Conservation (phyloP, 2,797 vertebrate species). For the Sebastolobus altivelis region DNA sequence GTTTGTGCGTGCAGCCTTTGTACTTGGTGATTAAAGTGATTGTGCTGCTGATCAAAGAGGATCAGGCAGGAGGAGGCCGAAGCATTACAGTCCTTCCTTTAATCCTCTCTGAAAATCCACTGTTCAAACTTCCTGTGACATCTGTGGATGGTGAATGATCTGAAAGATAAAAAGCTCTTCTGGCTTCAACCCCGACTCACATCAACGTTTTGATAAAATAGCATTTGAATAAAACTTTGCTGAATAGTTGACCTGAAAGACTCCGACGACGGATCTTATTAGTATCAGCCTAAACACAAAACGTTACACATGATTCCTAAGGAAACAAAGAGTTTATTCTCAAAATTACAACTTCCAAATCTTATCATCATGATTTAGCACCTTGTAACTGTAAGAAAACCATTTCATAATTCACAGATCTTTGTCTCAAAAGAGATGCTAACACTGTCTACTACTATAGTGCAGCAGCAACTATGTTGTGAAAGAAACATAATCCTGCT, state of each 20-base stretch:
- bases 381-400: not conserved
- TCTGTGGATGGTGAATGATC: not conserved
- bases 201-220: not conserved
- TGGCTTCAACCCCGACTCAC: not conserved
- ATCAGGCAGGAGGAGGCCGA: slow-evolving; percentile 34
- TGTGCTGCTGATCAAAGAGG: slow-evolving; percentile 56
- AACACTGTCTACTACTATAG: not conserved
- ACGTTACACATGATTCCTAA: not conserved
- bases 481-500: not conserved
- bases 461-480: not conserved
- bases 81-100: slow-evolving; percentile 20
- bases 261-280: not conserved
- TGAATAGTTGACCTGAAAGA: not conserved
- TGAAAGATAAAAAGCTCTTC: slow-evolving; percentile 13
- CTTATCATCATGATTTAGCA: not conserved
- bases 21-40: slow-evolving; percentile 48
- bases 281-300: not conserved
- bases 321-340: not conserved
- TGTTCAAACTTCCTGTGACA: slow-evolving; percentile 29
- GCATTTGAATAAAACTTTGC: slow-evolving; percentile 8
- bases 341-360: not conserved
- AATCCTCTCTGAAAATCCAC: slow-evolving; percentile 37
- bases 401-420: not conserved
- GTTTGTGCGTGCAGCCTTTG: slow-evolving; percentile 45
- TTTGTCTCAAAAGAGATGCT: not conserved